Evolutionary conservation across 2,113 vertebrate species (phyloP).

Genomic region (Marcusenius ussheri): DNA sequence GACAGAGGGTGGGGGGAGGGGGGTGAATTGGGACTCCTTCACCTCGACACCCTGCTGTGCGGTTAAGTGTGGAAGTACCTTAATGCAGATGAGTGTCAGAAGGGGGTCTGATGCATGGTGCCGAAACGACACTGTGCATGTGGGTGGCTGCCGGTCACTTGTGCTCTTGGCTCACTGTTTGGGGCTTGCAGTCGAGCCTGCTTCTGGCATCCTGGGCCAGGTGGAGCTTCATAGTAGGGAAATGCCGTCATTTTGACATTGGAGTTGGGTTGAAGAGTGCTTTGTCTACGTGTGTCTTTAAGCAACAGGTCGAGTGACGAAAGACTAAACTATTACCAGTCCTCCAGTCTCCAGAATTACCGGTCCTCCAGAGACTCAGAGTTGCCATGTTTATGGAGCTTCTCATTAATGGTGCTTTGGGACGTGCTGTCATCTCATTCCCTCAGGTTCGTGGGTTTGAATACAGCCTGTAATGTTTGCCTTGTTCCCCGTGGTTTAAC

Average conservation of each 20-base stretch:
- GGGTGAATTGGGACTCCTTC: neutral
- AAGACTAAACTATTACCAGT: neutral
- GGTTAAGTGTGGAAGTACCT: neutral
- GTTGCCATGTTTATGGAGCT: neutral
- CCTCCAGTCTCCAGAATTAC: neutral
- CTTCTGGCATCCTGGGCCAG: neutral
- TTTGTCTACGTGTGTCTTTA: neutral
- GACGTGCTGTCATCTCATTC: neutral
- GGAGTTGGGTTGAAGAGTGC: neutral
- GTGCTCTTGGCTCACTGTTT: neutral
- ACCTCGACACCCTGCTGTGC: neutral
- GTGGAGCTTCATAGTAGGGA: neutral
- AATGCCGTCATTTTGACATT: neutral
- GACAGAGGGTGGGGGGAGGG: neutral
- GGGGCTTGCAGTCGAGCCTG: neutral
- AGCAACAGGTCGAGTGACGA: neutral
- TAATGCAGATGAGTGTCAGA: neutral
- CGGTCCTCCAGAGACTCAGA: neutral
- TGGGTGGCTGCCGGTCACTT: neutral
- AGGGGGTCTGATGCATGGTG: neutral
- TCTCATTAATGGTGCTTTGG: neutral
- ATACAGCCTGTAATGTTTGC: neutral
- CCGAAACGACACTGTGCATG: neutral
- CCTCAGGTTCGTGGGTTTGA: neutral
- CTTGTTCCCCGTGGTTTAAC: neutral